Evolutionary conservation across 2,888 invertebrate genomes (phyloP), one percentile per base, ranked within the genome.

Genomic region (Calliopum simillimum): DNA sequence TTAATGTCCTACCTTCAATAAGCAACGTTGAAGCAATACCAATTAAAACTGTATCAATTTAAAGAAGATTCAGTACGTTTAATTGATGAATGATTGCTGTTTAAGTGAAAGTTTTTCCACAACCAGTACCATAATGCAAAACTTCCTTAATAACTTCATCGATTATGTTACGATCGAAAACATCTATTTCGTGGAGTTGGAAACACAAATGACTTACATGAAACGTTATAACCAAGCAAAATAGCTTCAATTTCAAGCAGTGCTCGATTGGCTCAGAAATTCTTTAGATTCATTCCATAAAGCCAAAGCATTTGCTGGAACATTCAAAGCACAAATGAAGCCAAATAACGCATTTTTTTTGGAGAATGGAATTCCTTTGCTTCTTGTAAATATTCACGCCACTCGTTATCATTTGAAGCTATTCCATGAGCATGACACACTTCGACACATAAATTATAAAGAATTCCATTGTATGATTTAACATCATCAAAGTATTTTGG

Each of bases 371-470:
- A 19, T 16, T 49, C 13, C 55, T 68, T 69, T 3, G 71, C 69
- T 71, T 73, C 64, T 19, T 64, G 19, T 49, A 75, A 69, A 62
- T 73, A 74, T 47, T 72, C 49, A 3, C 63, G 49, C 70, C 73
- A 73, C 58, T 75, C 73, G 44, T 75, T 71, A 61, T 71, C 71
- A 71, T 73, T 70, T 49, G 71, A 71, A 49, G 69, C 68, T 13
- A 74, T 71, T 16, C 73, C 73, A 4, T 71, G 66, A 12, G 73
- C 73, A 62, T 73, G 69, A 56, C 69, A 61, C 61, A 65, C 66
- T 44, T 58, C 65, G 1, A 66, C 4, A 70, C 73, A 76, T 19
- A 71, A 64, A 49, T 59, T 13, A 69, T 76, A 71, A 41, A 69
- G 6, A 65, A 70, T 49, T 49, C 62, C 61, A 68, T 71, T 65